Base-by-base conservation (phyloP, 1,140 invertebrate genomes). In the Drosophila cardini region DNA sequence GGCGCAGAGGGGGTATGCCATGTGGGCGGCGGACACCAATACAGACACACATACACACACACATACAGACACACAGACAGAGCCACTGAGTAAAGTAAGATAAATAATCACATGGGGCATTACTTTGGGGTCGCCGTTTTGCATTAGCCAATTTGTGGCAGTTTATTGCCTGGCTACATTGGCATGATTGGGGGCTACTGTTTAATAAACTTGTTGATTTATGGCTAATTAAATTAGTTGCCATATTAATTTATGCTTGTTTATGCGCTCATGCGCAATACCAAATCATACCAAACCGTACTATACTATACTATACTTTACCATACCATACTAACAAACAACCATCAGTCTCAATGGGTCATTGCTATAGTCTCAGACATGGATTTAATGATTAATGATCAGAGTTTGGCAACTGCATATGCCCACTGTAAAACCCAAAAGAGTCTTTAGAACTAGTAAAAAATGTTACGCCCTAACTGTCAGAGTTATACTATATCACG, bases 201-300 rank as follows among this genome's bases (percentile, higher is more conserved):
- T 89, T 89, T 85, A 89, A 89, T 89, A 89, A 89, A 89, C 85
- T 84, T 77, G 70, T 80, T 89, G 85, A 89, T 89, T 89, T 89
- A 89, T 90, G 85, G 63, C 77, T 89, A 89, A 89, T 90, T 89
- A 90, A 89, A 90, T 87, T 89, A 70, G 70, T 72, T 72, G 73
- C 62, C 63, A 65, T 74, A 87, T 87, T 89, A 80, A 89, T 87
- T 87, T 87, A 80, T 78, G 80, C 80, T 76, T 82, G 75, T 79
- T 55, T 69, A 61, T 46, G 62, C 72, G 78, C 76, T 81, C 82
- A 86, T 86, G 78, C 61, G 69, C 84, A 86, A 70, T 70, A 18
- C 56, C 30, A 21, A 11, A 2, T n/a, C n/a, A n/a, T n/a, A n/a
- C 21, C 56, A 21, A 48, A 2, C 42, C 42, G 2, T 8, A 11